Base-by-base conservation (phyloP, 2,888 invertebrate species). In the Drosophila infuscata region DNA sequence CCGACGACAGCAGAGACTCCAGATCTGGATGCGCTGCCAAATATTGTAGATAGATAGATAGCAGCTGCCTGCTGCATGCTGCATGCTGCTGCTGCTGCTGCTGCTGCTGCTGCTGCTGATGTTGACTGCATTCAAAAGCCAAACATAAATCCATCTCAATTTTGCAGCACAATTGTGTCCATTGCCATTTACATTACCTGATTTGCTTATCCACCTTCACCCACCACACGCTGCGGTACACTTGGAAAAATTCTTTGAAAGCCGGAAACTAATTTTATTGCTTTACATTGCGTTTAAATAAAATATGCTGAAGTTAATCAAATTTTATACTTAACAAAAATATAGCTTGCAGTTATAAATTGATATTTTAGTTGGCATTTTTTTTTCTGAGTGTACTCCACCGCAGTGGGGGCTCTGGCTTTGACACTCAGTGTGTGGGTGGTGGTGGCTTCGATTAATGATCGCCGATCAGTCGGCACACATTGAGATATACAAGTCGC, bases 61-160 rank as follows among this genome's bases (percentile, higher is more conserved):
- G 36, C 25, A 54, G 56, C 56, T 56, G 56, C 38, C 2, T 3
- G 35, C 53, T 11, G 59, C 9, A 1, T 6, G 65, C 54, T 36
- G 59, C 43, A 11, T 12, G 35, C 54, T 12, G 59, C 17, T 15
- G 49, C 59, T 30, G 57, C 36, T 70, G 80, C 79, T 70, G 84
- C 56, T 70, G 80, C 79, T 70, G 84, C 56, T 43, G 43, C 32
- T 58, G 57, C 11, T 56, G 56, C 12, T 46, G 46, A 25, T 25
- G 38, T 48, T 36, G 36, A 3, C 20, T 43, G 57, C 41, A 43
- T 60, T 36, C n/a, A 64, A 46, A 74, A 46, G 46, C 59, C 64
- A 64, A 32, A 74, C 82, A 79, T 81, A 79, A 81, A 88, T 88
- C 81, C 76, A 83, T 43, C 41, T 79, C 81, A 77, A 56, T 63